Conservation (phyloP, 2,888 invertebrate species). For the Altica lythri region DNA sequence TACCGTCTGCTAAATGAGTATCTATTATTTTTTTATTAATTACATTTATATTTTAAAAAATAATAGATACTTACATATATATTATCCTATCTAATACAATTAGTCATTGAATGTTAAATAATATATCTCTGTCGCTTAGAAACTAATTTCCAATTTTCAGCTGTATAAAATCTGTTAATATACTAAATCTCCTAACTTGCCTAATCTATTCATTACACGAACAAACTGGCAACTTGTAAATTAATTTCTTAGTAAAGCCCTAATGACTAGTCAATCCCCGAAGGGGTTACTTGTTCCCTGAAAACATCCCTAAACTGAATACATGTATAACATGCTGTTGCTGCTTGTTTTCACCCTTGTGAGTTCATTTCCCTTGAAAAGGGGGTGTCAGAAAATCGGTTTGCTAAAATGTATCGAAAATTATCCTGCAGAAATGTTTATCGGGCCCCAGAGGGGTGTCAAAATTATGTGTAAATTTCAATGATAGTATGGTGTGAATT, state of each 20-base stretch:
- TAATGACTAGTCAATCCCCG: conserved; percentile 53
- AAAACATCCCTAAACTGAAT: conserved; percentile 28
- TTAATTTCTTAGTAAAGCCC: conserved; percentile 56
- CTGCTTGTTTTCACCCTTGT: conserved; percentile 25
- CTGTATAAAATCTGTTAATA: background rate
- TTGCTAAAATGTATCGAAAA: conserved; percentile 26
- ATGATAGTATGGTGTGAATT: too few relatives aligned
- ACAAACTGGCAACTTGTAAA: conserved; percentile 52
- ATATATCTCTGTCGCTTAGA: too few relatives aligned
- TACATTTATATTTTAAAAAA: too few relatives aligned
- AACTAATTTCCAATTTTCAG: too few relatives aligned
- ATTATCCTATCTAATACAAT: too few relatives aligned
- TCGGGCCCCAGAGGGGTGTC: conserved; percentile 5
- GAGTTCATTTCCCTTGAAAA: conserved; percentile 21
- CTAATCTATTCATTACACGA: conserved; percentile 45
- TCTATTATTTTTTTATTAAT: too few relatives aligned
- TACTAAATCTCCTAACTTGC: conserved; percentile 5
- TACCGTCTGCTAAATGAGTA: too few relatives aligned
- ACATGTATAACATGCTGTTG: conserved; percentile 27
- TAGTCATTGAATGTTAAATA: too few relatives aligned
- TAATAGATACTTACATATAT: too few relatives aligned
- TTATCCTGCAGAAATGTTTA: conserved; percentile 21
- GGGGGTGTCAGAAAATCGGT: conserved; percentile 22
- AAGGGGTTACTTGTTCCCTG: conserved; percentile 40
- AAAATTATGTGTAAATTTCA: too few relatives aligned